Conservation (phyloP, 2,113 vertebrate species). For the Larimichthys crocea region DNA sequence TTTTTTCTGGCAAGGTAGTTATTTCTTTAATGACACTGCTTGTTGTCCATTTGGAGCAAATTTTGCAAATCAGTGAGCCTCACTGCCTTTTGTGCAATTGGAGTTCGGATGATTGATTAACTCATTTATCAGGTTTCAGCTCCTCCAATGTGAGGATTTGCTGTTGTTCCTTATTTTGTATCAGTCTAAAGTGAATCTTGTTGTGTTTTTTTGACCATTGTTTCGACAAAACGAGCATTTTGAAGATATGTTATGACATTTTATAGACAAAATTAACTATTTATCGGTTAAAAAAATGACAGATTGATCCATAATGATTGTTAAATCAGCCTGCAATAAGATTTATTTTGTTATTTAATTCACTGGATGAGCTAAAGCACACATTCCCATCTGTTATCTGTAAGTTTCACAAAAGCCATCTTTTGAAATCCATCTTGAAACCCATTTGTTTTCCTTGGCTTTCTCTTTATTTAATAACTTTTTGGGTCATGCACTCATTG, state of each 20-base stretch:
- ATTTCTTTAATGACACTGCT: conserved; percentile 12
- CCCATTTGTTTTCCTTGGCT: neutral
- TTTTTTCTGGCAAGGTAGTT: neutral
- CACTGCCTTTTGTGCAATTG: conserved; percentile 5
- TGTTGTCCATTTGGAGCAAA: conserved; percentile 12
- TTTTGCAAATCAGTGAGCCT: neutral
- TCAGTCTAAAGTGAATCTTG: neutral
- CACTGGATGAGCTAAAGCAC: neutral
- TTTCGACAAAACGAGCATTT: neutral
- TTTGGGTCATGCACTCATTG: neutral
- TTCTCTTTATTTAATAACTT: neutral
- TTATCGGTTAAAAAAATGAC: neutral
- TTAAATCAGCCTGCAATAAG: neutral
- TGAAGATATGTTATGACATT: neutral
- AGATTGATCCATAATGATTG: neutral
- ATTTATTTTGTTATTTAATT: neutral
- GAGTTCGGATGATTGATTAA: neutral
- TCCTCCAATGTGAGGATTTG: neutral
- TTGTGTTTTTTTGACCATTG: neutral
- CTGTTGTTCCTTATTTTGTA: neutral
- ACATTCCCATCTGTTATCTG: conserved; percentile 4
- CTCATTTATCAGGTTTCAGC: neutral
- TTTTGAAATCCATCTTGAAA: neutral
- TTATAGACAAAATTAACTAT: neutral
- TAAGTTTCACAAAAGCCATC: neutral